phyloP scores from a whole-genome alignment of 1,140 invertebrate genomes.

The Eumaeus atala region DNA sequence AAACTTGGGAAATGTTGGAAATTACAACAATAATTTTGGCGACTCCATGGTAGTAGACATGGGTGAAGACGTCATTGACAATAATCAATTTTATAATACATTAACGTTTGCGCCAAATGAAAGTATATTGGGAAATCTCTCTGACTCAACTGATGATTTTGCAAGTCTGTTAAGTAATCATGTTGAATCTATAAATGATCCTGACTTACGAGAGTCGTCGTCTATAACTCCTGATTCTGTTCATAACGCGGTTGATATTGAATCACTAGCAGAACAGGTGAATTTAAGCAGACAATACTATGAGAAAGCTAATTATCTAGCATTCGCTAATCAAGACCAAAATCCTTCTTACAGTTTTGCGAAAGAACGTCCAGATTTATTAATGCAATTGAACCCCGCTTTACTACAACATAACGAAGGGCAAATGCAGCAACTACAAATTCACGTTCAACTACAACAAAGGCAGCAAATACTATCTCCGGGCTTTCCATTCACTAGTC shows the following conservation, averaged over 20 bases:
- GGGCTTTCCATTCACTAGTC: slow-evolving; percentile 80
- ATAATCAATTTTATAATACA: slow-evolving; percentile 86
- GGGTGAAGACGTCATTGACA: slow-evolving; percentile 84
- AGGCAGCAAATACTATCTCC: slow-evolving; percentile 80
- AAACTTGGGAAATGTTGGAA: slow-evolving; percentile 75
- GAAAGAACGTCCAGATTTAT: slow-evolving; percentile 64
- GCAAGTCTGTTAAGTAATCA: slow-evolving; percentile 80
- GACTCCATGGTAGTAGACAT: slow-evolving; percentile 88
- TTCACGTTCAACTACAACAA: slow-evolving; percentile 80
- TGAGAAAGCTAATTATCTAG: slow-evolving; percentile 69
- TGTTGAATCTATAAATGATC: slow-evolving; percentile 77
- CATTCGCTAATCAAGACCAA: slow-evolving; percentile 73
- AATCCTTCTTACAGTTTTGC: slow-evolving; percentile 59
- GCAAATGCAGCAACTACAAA: slow-evolving; percentile 80
- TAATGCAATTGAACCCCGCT: slow-evolving; percentile 66
- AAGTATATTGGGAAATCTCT: slow-evolving; percentile 71
- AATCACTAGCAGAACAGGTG: slow-evolving; percentile 80
- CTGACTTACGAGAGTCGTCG: slow-evolving; percentile 74
- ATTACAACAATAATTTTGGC: slow-evolving; percentile 81
- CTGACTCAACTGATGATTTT: slow-evolving; percentile 79
- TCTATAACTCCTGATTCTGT: slow-evolving; percentile 79
- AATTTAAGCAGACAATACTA: slow-evolving; percentile 74
- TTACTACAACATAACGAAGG: slow-evolving; percentile 68
- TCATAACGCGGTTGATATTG: slow-evolving; percentile 80
- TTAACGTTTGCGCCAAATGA: slow-evolving; percentile 86